Base-by-base conservation (phyloP, 2,888 invertebrate species). In the Plebejus melissa region DNA sequence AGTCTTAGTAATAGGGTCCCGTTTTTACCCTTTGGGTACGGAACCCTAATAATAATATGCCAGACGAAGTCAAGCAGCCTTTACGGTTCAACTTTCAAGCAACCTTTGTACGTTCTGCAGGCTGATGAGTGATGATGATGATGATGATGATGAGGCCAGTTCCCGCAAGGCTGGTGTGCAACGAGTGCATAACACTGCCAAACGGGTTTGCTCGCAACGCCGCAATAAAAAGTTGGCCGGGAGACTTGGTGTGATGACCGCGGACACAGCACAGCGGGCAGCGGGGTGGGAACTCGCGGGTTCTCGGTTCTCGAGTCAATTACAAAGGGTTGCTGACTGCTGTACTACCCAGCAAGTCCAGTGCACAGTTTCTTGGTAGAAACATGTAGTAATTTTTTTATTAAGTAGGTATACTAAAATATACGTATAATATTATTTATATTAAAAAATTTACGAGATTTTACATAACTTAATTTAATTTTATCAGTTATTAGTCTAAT, bases 191-290 rank as follows among this genome's bases (percentile, higher is more conserved):
- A 83, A 88, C 85, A 87, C 88, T 87, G 87, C 84, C 86, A 88
- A 90, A 90, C 90, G 84, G 84, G 90, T 90, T 90, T 89, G 86
- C 85, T 86, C 85, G 86, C 83, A 85, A 86, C 87, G 88, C 87
- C 87, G 85, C 86, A 85, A 86, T 88, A 90, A 90, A 89, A 90
- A 89, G 88, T 90, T 86, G 88, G 83, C 86, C 84, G 83, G 81
- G 85, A 84, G 87, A 87, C 84, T 82, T 82, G 81, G 57, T 75
- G 70, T 22, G 75, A 32, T 32, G 28, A 11, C 72, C 50, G 72
- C 3, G 32, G 5, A 32, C 72, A 32, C 50, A 32, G 72, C 13
- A 13, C 7, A 46, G 72, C 72, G 72, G 32, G 16, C 32, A 46
- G 72, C 72, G 72, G 50, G 32, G 72, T 54, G 72, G 28, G 7